These are phyloP conservation scores for Drosophila mayaguana DNA, from an alignment of 2,888 invertebrate genomes.

Conservation along the genomic window DNA sequence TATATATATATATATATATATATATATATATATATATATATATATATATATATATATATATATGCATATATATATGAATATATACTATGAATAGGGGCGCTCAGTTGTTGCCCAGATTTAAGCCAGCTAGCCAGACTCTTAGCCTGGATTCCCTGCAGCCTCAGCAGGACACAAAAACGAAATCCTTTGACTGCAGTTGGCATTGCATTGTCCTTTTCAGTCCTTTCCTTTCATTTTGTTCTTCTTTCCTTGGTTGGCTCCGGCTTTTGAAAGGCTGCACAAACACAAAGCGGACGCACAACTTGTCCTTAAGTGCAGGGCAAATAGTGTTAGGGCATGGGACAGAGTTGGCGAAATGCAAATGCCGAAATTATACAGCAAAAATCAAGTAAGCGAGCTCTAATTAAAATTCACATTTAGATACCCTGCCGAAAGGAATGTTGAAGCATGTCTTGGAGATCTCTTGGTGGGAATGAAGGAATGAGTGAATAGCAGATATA, in stretches of 20 bases:
- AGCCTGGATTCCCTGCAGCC: conserved; percentile 29
- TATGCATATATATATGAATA: no score
- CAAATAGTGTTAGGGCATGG: conserved; percentile 40
- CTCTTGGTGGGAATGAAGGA: background rate
- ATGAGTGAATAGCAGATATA: background rate
- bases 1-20: background rate
- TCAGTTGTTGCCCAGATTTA: conserved; percentile 9
- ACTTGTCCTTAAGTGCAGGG: conserved; percentile 52
- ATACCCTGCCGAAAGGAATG: conserved; percentile 16
- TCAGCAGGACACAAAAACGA: conserved; percentile 24
- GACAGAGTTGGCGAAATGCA: conserved; percentile 30
- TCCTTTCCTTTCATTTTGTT: background rate
- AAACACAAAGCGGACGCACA: conserved; percentile 50
- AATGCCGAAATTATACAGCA: conserved; percentile 58
- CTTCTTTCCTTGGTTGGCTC: background rate
- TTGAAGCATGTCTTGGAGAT: background rate
- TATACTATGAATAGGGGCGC: conserved; percentile 1
- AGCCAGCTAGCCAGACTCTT: conserved; percentile 18
- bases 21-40: background rate
- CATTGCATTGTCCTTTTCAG: conserved; percentile 29
- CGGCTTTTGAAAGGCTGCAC: conserved; percentile 31
- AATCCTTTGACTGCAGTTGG: conserved; percentile 32
- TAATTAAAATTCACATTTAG: background rate
- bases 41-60: background rate
- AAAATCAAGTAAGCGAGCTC: conserved; percentile 23